Conservation (phyloP, 2,797 vertebrate species). For the Lagorchestes hirsutus region DNA sequence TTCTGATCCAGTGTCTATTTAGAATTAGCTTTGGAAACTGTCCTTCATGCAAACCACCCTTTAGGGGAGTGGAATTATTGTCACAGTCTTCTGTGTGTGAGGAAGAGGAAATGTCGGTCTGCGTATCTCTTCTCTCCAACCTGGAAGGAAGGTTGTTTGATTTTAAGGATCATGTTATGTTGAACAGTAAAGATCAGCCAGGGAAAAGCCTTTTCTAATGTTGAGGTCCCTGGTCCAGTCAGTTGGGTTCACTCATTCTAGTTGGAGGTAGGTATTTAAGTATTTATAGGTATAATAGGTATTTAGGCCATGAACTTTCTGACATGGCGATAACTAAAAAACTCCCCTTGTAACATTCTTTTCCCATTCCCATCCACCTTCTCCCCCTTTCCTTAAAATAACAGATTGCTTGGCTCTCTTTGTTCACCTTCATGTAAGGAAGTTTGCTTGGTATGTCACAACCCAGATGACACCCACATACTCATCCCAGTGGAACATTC, state of each 20-base stretch:
- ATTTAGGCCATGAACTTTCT: neutral
- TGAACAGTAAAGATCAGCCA: neutral
- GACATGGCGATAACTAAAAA: neutral
- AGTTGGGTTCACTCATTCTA: neutral
- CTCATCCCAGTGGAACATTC: neutral
- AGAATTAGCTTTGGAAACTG: neutral
- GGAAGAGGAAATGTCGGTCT: neutral
- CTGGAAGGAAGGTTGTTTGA: neutral
- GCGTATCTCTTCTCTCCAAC: neutral
- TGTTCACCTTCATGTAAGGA: neutral
- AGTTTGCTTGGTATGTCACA: neutral
- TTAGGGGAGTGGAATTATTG: neutral
- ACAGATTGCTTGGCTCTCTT: neutral
- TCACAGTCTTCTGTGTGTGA: neutral
- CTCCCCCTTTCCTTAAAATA: neutral
- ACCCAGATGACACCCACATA: neutral
- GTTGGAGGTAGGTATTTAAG: neutral
- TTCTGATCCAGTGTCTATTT: neutral
- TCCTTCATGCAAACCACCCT: neutral
- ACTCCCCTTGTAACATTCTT: neutral
- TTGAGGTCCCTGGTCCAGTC: neutral
- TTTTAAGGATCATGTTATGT: neutral
- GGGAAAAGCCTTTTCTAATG: neutral
- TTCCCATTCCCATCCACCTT: neutral
- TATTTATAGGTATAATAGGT: too few species aligned